These are phyloP conservation scores for Dicranocentrus wangi DNA, from an alignment of 2,888 invertebrate genomes.

Conservation along the genomic window DNA sequence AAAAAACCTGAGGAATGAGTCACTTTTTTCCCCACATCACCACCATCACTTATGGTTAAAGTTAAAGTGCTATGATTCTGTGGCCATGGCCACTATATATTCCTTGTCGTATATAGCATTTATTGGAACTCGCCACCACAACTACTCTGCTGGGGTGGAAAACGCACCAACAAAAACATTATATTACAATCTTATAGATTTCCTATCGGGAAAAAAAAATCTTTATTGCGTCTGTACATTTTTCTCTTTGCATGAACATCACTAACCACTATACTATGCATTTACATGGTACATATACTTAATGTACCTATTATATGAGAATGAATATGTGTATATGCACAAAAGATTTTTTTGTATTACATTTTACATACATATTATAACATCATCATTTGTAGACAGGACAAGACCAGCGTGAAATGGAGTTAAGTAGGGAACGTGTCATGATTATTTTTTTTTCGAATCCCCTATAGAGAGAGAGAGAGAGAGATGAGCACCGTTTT, in stretches of 20 bases:
- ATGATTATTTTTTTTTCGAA: not conserved
- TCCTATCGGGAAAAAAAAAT: not conserved
- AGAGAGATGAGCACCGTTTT: not conserved
- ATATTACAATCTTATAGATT: not conserved
- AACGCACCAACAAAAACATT: not conserved
- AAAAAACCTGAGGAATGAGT: slow-evolving; percentile 11
- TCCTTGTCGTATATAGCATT: no score
- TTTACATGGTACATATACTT: no score
- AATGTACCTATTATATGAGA: no score
- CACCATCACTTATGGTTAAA: no score
- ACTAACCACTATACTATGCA: no score
- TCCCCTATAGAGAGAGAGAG: not conserved
- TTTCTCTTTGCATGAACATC: no score
- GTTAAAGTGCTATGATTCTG: no score
- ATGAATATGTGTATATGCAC: no score
- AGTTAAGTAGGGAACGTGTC: slow-evolving; percentile 21
- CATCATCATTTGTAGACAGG: not conserved
- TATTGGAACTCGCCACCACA: no score
- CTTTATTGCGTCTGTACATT: no score
- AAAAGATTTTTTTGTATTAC: no score
- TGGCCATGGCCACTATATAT: slow-evolving; percentile 9
- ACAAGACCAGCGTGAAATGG: not conserved
- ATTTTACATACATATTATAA: no score
- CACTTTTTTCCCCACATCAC: slow-evolving; percentile 9
- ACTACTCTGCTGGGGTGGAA: not conserved